Evolutionary conservation across 1,140 invertebrate genomes (phyloP), one percentile per base, ranked within the genome.

Genomic region (Paraescarpia echinospica): DNA sequence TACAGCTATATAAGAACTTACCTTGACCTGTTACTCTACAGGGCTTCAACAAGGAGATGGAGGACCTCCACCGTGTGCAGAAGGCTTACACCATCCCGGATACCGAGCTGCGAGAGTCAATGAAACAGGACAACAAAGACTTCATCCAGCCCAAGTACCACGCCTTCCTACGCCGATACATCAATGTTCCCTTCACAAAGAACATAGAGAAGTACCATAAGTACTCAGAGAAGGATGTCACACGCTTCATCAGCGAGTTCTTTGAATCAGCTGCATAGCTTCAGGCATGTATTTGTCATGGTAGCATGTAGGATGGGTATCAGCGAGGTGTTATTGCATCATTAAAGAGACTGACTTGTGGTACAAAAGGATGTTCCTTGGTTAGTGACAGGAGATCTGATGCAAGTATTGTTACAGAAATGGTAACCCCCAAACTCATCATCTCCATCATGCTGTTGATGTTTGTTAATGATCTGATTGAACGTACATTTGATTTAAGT

Each of bases 1-100:
- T n/a, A n/a, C n/a, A n/a, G n/a, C n/a, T n/a, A n/a, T n/a, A n/a
- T n/a, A n/a, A n/a, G n/a, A n/a, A n/a, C n/a, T n/a, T n/a, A n/a
- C n/a, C n/a, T n/a, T n/a, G n/a, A n/a, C n/a, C n/a, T 91, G 18
- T 91, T 90, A 90, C 27, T 34, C n/a, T 90, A 1, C 96, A 97
- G 98, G 97, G 97, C 91, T 99, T 99, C 95, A 99, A 99, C 95
- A 98, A 98, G 95, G 99, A 99, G 96, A 97, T 99, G 94, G 98
- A 99, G 94, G 98, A 99, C 95, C 97, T 98, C 18, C 94, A 93
- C 89, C 93, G 97, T 93, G 97, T 97, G 48, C 98, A 99, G 96
- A 97, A 98, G 94, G 97, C 97, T 91, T 99, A 99, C 96, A 98
- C 98, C 34, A 98, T 99, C 94, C 99, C 99, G 22, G 98, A 99